These are phyloP conservation scores for Epizoanthus illoricatus DNA, from an alignment of 92 coral and sea anemone species.

Conservation along the genomic window DNA sequence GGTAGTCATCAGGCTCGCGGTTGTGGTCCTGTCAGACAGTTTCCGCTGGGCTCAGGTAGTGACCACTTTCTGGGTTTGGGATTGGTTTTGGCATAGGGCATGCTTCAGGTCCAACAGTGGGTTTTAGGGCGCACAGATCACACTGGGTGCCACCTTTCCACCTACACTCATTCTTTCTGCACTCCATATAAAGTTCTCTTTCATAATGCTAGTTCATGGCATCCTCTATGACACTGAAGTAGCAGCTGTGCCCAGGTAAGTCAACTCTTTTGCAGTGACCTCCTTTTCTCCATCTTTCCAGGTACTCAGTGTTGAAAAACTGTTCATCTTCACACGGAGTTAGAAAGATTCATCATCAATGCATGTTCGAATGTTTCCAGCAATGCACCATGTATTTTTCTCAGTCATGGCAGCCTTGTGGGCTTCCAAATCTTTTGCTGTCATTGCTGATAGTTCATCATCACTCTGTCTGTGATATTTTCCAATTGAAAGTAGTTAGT, in stretches of 20 bases:
- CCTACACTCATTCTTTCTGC: too few species aligned
- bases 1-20: slow-evolving; percentile 9
- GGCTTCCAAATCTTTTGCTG: background rate
- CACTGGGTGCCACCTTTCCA: too few species aligned
- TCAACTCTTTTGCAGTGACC: slow-evolving; percentile 3
- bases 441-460: background rate
- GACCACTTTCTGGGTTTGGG: slow-evolving; percentile 22
- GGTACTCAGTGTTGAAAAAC: background rate
- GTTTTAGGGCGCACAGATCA: background rate
- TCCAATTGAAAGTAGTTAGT: background rate
- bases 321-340: background rate
- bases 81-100: background rate
- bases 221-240: background rate
- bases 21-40: background rate
- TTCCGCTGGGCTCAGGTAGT: slow-evolving; percentile 4
- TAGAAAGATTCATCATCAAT: background rate
- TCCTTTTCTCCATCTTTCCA: background rate
- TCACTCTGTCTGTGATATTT: background rate
- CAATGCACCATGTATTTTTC: background rate
- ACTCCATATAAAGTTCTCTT: too few species aligned
- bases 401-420: background rate
- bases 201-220: too few species aligned
- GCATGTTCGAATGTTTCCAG: background rate
- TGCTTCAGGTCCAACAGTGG: slow-evolving; percentile 5
- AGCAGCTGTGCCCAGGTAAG: slow-evolving; percentile 1